These are phyloP conservation scores for Sinotaia quadrata DNA, from an alignment of 2,888 invertebrate genomes.

Conservation along the genomic window DNA sequence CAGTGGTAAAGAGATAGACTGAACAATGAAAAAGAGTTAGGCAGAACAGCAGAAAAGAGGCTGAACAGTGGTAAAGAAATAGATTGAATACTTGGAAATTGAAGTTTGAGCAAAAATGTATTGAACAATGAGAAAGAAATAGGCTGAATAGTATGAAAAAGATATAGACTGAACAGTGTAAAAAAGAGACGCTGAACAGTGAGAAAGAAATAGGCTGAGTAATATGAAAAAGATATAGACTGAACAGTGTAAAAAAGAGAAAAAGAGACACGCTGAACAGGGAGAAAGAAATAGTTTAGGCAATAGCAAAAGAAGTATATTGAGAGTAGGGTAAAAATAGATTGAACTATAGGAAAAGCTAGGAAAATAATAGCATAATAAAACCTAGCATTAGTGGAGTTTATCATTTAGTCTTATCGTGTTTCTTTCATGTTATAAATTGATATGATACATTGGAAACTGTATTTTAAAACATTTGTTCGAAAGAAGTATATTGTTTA, in stretches of 20 bases:
- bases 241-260: background rate
- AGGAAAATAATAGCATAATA: too few relatives aligned
- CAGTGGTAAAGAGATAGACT: too few relatives aligned
- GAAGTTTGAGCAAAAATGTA: background rate
- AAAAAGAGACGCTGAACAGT: background rate
- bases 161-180: background rate
- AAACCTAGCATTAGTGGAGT: too few relatives aligned
- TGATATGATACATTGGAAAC: too few relatives aligned
- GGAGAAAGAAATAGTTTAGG: too few relatives aligned
- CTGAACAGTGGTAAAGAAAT: background rate
- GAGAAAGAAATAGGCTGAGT: background rate
- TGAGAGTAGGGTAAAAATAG: too few relatives aligned
- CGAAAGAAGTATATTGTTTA: too few relatives aligned
- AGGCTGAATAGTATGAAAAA: background rate
- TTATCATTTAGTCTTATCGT: too few relatives aligned
- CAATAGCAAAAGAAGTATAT: background rate
- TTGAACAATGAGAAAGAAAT: background rate
- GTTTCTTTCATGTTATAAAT: too few relatives aligned
- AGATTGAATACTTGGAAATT: background rate
- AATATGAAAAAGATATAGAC: slow-evolving; percentile 1
- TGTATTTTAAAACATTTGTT: too few relatives aligned
- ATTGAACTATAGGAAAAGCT: too few relatives aligned
- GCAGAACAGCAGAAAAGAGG: background rate
- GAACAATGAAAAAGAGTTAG: background rate
- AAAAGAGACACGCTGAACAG: background rate